Evolutionary conservation across 2,113 vertebrate species (phyloP), one percentile per base, ranked within the genome.

Genomic region (Globicephala melas): DNA sequence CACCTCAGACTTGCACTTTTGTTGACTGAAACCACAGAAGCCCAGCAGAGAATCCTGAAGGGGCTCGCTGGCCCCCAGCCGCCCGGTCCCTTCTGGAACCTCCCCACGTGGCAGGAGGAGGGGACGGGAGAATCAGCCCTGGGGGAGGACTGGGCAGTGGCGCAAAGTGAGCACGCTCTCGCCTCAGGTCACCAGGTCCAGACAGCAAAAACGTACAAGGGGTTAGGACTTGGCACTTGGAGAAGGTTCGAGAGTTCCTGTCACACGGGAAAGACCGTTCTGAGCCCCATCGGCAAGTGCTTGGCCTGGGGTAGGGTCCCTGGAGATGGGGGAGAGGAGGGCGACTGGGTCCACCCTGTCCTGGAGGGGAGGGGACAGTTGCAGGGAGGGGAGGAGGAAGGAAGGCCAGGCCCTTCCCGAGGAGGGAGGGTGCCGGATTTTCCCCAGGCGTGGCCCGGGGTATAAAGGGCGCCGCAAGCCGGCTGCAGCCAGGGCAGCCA

Each of bases 401-500:
- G 3, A 0, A 0, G 1, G 67, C 84, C 21, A 36, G 93, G 94
- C 96, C 70, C 85, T 91, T 93, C 95, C 95, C 63, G 14, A 96
- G 86, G 79, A 96, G 95, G 96, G 97, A 97, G 53, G 6, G n/a
- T 0, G 15, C 82, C 0, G 92, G 96, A 88, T 85, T 96, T 97
- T 74, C 95, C 97, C 94, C 97, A 96, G 96, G 97, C 89, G 97
- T 97, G 97, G 96, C 88, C 76, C 7, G 20, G 25, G 79, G 73
- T 98, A 96, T 96, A 97, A 97, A 96, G 79, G 85, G 85, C 6
- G 1, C 91, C 31, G 8, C 5, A 7, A 65, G 63, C 53, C 11
- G 1, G 76, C 76, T 2, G 10, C 55, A 0, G 17, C 84, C 84
- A 74, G 92, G 80, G 3, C 41, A 33, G 4, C 6, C 7, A 12